A percentile compares a stretch with the other conserved stretches of the same genome.
These are phyloP conservation scores for Mastomys natalensis DNA, from an alignment of 2,113 vertebrate genomes.

Conservation along the genomic window DNA sequence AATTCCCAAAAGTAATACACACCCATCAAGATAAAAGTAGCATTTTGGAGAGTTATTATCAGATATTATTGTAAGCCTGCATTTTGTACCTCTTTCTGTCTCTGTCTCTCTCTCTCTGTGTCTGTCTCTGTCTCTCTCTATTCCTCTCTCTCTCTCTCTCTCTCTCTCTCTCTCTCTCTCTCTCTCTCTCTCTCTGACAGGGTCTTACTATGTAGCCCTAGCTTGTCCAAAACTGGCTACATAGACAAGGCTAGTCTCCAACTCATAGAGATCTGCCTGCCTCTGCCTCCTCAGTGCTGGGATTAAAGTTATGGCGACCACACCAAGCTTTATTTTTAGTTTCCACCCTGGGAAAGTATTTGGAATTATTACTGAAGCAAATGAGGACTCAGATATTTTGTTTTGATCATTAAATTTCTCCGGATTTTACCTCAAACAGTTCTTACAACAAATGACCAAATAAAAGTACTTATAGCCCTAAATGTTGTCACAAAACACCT, in stretches of 20 bases:
- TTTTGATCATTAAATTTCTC: conserved; percentile 38
- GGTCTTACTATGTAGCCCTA: background rate
- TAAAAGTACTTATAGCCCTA: conserved; percentile 4
- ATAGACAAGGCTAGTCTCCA: background rate
- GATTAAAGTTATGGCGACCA: background rate
- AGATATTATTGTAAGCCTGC: background rate
- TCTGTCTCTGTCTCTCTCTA: background rate
- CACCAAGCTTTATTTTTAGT: conserved; percentile 3
- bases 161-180: background rate
- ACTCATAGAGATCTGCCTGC: background rate
- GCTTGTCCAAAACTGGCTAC: background rate
- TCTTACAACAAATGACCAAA: background rate
- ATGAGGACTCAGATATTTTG: background rate
- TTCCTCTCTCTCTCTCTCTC: background rate
- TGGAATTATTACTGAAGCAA: conserved; percentile 38
- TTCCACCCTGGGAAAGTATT: conserved; percentile 52
- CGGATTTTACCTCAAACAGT: background rate
- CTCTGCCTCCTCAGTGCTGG: background rate
- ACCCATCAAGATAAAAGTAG: conserved; percentile 50
- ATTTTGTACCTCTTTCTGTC: background rate
- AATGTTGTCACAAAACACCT: conserved; percentile 34
- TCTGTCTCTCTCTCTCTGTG: background rate
- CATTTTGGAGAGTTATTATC: background rate
- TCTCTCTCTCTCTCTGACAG: background rate
- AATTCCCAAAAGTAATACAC: conserved; percentile 42